Evolutionary conservation across 2,113 vertebrate genomes (phyloP).

Genomic region (Oxyura jamaicensis): DNA sequence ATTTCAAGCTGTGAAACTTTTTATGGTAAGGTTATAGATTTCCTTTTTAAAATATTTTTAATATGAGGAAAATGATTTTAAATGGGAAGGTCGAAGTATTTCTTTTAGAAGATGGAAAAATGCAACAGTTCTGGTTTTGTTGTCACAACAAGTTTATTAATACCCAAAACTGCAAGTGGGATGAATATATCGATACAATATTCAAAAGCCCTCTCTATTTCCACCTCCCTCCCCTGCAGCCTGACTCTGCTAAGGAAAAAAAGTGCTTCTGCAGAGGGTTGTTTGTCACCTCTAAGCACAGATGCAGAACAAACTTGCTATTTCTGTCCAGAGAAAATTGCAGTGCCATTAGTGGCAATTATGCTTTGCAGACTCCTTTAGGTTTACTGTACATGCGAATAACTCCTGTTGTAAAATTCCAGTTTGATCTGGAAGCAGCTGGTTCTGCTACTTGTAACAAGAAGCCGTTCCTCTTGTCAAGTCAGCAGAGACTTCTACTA

Average conservation of each 20-base stretch:
- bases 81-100: not conserved
- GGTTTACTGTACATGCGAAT: not conserved
- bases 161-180: not conserved
- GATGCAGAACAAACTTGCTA: not conserved
- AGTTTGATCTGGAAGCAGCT: not conserved
- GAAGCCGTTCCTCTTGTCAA: not conserved
- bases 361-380: not conserved
- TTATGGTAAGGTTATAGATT: not conserved
- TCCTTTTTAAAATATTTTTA: not conserved
- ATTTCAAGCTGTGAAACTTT: constrained; percentile 53
- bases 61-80: not conserved
- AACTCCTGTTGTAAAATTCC: not conserved
- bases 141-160: not conserved
- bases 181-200: not conserved
- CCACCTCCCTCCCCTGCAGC: not conserved
- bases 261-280: not conserved
- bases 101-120: not conserved
- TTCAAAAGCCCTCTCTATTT: not conserved
- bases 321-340: not conserved
- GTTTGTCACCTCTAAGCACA: not conserved
- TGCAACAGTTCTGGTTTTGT: not conserved
- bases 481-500: not conserved
- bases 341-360: not conserved
- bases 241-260: not conserved
- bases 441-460: not conserved